A percentile compares a stretch with the other conserved stretches of the same genome.
Conservation (phyloP, 2,888 invertebrate species). For the Ctenicera cuprea region DNA sequence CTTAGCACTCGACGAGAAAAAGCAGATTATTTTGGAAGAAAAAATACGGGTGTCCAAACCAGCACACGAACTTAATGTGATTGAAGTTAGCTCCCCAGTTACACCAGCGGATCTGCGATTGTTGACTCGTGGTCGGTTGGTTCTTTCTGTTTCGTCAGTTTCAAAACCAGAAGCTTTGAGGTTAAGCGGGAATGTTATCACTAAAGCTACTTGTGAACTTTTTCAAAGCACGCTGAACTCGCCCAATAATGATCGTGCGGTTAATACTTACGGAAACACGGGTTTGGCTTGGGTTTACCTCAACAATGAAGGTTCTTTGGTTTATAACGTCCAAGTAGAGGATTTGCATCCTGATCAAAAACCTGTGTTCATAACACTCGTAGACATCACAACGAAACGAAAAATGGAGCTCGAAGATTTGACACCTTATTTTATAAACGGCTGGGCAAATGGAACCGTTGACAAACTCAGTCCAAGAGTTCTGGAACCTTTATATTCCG, state of each 20-base stretch:
- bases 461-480: constrained; percentile 87
- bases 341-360: constrained; percentile 75
- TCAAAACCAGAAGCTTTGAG: constrained; percentile 79
- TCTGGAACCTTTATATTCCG: constrained; percentile 88
- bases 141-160: constrained; percentile 82
- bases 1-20: constrained; percentile 82
- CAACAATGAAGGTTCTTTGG: constrained; percentile 85
- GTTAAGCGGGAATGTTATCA: constrained; percentile 82
- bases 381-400: constrained; percentile 77
- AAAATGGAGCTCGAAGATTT: constrained; percentile 86
- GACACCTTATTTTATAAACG: constrained; percentile 73
- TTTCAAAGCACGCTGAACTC: constrained; percentile 82
- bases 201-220: constrained; percentile 86
- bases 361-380: constrained; percentile 80
- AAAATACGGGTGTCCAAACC: constrained; percentile 82
- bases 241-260: constrained; percentile 68
- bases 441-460: constrained; percentile 83
- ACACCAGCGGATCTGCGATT: constrained; percentile 85
- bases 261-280: constrained; percentile 71
- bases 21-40: constrained; percentile 84
- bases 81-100: constrained; percentile 87
- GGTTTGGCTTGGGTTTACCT: constrained; percentile 88
- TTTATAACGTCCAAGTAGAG: constrained; percentile 85
- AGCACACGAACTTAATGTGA: constrained; percentile 83
- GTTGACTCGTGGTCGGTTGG: constrained; percentile 84